Percentiles rank a stretch among this genome's conserved stretches.
These are phyloP conservation scores for Latheticus oryzae DNA, from an alignment of 2,888 invertebrate species.

Conservation along the genomic window DNA sequence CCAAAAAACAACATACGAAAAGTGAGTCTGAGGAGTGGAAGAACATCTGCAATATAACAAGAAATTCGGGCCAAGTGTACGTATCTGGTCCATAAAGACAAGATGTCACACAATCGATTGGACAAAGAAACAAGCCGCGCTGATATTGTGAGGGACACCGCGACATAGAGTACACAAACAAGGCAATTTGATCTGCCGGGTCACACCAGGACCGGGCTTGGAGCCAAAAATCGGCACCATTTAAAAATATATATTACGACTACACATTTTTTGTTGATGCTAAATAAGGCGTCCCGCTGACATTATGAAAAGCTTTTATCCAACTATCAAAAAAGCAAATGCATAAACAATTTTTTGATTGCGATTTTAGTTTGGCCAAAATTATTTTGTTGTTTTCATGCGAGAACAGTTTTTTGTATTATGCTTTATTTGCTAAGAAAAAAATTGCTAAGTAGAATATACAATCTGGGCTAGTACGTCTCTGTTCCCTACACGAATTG, in stretches of 20 bases:
- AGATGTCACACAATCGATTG: constrained; percentile 66
- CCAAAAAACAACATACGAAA: constrained; percentile 45
- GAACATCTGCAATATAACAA: constrained; percentile 57
- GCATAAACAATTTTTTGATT: no score
- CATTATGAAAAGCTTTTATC: no score
- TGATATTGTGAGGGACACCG: constrained; percentile 60
- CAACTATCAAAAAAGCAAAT: no score
- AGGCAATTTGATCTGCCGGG: constrained; percentile 59
- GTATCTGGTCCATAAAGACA: constrained; percentile 63
- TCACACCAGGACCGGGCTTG: constrained; percentile 49
- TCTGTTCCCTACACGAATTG: constrained; percentile 42
- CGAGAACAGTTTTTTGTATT: no score
- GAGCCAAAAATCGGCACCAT: neutral
- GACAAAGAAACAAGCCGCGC: constrained; percentile 61
- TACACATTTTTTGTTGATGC: no score
- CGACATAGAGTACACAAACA: constrained; percentile 62
- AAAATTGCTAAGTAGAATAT: constrained; percentile 3
- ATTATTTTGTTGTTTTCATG: no score
- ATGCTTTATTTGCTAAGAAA: neutral
- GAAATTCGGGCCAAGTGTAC: constrained; percentile 58
- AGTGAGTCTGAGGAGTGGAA: constrained; percentile 45
- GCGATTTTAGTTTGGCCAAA: no score
- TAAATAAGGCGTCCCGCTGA: no score
- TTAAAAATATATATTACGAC: no score
- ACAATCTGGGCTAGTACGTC: constrained; percentile 6